Base-by-base conservation (phyloP, 2,888 invertebrate genomes). In the Drosophila rubida region DNA sequence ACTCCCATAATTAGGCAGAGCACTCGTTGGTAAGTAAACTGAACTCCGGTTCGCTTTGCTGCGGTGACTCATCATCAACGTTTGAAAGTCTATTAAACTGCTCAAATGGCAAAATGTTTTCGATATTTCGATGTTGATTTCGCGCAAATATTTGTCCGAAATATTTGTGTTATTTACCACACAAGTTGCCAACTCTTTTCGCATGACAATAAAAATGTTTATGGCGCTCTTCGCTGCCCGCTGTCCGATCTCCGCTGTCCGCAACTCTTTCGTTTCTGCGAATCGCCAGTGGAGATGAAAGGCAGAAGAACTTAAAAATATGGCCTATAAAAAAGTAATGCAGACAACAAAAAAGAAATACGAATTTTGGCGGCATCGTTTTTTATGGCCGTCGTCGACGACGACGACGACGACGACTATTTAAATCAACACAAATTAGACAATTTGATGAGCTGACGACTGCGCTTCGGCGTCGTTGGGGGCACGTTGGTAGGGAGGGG, bases 361-460 rank as follows among this genome's bases (percentile, higher is more conserved):
- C 19, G 3, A 30, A 59, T 58, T 46, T 61, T 54, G 60, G 44
- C 53, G 44, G 44, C 41, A 32, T 50, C 32, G n/a, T 35, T 53
- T 68, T 68, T 66, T 72, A 54, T 50, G 42, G 9, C 16, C 25
- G 11, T 16, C 30, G 5, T 19, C 19, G 39, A 44, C 16, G 4
- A 14, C 44, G 49, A 45, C 45, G 57, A 57, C 60, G 32, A 54
- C 49, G 41, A 45, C 50, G 79, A 67, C 69, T 76, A 67, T 83
- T 80, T 83, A 80, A 83, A 83, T 79, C 79, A 79, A 74, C 84
- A 80, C 70, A 74, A 80, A 80, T 84, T 84, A 64, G 74, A 80
- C 70, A 80, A 74, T 76, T 75, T 76, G 81, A 79, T 80, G 80
- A 69, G 80, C 78, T 80, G 75, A 45, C 75, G 51, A 69, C 35